These are phyloP conservation scores for Luffia ferchaultella DNA, from an alignment of 2,888 invertebrate species.

Conservation along the genomic window DNA sequence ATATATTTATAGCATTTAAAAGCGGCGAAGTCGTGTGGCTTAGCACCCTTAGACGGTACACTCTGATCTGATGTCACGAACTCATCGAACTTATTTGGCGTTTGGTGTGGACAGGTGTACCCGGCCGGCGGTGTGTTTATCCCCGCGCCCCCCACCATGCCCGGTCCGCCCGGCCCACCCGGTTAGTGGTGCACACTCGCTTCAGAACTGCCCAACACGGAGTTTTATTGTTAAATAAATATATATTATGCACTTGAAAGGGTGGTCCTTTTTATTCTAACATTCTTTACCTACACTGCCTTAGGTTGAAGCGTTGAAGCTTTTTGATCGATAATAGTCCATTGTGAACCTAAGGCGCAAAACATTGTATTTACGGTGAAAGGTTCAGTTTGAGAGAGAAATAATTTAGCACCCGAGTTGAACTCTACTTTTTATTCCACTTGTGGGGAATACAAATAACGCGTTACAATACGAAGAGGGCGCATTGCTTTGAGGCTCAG, in stretches of 20 bases:
- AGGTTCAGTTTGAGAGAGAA: too few relatives aligned
- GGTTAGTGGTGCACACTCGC: background rate
- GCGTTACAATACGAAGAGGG: too few relatives aligned
- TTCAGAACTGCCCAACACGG: background rate
- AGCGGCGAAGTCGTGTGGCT: background rate
- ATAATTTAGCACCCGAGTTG: too few relatives aligned
- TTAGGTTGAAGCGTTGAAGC: too few relatives aligned
- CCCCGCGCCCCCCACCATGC: background rate
- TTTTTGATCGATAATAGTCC: too few relatives aligned
- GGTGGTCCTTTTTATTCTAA: too few relatives aligned
- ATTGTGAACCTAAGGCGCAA: too few relatives aligned
- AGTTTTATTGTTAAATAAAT: background rate
- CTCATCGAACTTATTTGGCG: background rate
- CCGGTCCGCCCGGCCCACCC: background rate
- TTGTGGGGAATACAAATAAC: too few relatives aligned
- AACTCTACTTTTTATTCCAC: too few relatives aligned
- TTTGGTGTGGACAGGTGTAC: background rate
- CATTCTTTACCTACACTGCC: too few relatives aligned
- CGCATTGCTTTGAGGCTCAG: too few relatives aligned
- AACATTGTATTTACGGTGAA: too few relatives aligned
- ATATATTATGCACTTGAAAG: background rate
- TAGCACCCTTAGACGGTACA: background rate
- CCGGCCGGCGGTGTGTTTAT: background rate
- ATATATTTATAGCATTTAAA: background rate
- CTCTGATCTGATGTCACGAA: background rate